Percentiles rank a stretch among this genome's conserved stretches.
Evolutionary conservation across 2,113 vertebrate species (phyloP).

Genomic region (Lycaon pictus): DNA sequence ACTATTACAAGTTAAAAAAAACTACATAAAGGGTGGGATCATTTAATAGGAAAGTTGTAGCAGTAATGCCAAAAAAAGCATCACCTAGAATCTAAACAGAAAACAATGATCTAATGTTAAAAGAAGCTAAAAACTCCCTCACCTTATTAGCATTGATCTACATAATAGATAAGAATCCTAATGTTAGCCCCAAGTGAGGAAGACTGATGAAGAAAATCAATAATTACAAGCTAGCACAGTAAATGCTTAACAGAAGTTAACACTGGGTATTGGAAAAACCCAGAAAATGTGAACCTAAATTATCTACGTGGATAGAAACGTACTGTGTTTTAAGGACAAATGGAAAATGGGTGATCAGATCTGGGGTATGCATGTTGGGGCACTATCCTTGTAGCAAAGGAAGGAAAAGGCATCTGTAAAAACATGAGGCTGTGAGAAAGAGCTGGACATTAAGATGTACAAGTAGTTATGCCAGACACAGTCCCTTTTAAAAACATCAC

Average conservation of each 20-base stretch:
- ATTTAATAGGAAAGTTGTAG: neutral
- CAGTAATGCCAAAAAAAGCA: conserved; percentile 20
- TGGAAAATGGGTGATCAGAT: neutral
- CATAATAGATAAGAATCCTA: neutral
- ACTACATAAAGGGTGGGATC: neutral
- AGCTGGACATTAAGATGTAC: neutral
- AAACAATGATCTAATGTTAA: conserved; percentile 14
- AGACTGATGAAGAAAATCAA: conserved; percentile 29
- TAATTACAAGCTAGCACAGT: conserved; percentile 1
- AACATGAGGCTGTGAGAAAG: neutral
- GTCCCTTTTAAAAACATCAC: neutral
- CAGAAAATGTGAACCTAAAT: neutral
- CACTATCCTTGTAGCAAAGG: neutral
- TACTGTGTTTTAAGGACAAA: neutral
- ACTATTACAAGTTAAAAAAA: neutral
- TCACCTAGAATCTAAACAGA: neutral
- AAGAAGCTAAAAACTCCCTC: conserved; percentile 24
- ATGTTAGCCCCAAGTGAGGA: neutral
- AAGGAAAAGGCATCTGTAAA: neutral
- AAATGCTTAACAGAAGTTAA: conserved; percentile 35
- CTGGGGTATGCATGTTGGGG: neutral
- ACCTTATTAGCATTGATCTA: neutral
- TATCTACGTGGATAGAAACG: neutral
- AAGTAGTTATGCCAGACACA: neutral
- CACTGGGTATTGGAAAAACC: neutral